Evolutionary conservation across 2,888 invertebrate genomes (phyloP).

Genomic region (Diloba caeruleocephala): DNA sequence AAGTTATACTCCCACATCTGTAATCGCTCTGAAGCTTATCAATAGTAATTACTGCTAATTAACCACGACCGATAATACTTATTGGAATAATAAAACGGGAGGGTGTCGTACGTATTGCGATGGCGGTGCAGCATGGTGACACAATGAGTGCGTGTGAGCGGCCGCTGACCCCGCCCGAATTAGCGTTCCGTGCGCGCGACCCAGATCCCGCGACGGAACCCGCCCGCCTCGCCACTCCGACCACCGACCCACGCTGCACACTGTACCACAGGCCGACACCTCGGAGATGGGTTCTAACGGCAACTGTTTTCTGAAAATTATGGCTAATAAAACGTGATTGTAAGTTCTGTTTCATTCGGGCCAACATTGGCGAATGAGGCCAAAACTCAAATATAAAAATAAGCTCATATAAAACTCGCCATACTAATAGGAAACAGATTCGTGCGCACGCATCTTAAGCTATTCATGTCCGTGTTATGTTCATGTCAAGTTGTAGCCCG

Average conservation of each 20-base stretch:
- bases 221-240: conserved; percentile 16
- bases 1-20: neutral
- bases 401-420: conserved; percentile 18
- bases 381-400: conserved; percentile 25
- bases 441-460: conserved; percentile 31
- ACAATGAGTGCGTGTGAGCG: conserved; percentile 65
- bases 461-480: conserved; percentile 21
- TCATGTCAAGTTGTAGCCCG: conserved; percentile 17
- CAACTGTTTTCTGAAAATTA: conserved; percentile 1
- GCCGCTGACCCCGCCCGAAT: conserved; percentile 81
- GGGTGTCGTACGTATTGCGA: conserved; percentile 13
- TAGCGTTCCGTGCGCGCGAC: conserved; percentile 72
- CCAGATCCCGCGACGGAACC: conserved; percentile 56
- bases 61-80: conserved; percentile 9
- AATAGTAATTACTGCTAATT: conserved; percentile 24
- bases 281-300: conserved; percentile 13
- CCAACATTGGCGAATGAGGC: conserved; percentile 30
- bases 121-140: conserved; percentile 61
- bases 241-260: conserved; percentile 13
- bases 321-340: conserved; percentile 22
- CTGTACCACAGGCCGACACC: conserved; percentile 7
- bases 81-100: too few species aligned
- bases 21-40: conserved; percentile 21
- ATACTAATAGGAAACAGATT: conserved; percentile 20
- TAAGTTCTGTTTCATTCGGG: conserved; percentile 34